Conservation (phyloP, 2,888 invertebrate species). For the Metellina segmentata region DNA sequence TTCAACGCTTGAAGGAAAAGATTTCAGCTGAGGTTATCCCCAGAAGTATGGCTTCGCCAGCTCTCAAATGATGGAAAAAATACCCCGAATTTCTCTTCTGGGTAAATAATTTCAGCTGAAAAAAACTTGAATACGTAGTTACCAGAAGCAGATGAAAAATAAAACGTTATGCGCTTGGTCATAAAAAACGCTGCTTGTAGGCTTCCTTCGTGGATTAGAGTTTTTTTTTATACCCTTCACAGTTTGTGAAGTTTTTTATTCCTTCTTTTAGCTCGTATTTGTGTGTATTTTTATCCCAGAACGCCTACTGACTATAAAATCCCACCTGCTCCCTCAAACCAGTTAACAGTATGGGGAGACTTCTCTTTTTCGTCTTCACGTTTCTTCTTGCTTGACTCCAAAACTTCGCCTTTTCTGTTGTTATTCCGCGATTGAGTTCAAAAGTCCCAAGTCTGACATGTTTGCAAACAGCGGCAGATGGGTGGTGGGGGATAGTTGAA, state of each 20-base stretch:
- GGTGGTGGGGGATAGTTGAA: not conserved
- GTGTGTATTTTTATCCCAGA: constrained; percentile 27
- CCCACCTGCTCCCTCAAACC: constrained; percentile 56
- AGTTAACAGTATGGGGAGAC: constrained; percentile 35
- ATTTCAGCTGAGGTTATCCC: not conserved
- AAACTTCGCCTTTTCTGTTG: constrained; percentile 19
- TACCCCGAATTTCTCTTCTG: not conserved
- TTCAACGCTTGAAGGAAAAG: not conserved
- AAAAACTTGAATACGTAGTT: not conserved
- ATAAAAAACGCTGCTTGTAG: constrained; percentile 6
- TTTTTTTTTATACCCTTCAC: not conserved
- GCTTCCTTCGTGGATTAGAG: constrained; percentile 7
- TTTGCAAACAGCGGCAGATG: constrained; percentile 31
- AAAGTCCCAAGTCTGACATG: constrained; percentile 20
- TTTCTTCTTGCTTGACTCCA: not conserved
- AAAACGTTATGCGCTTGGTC: not conserved
- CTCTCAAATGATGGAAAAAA: not conserved
- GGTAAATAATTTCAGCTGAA: not conserved
- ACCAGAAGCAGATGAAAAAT: not conserved
- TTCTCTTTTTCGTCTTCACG: constrained; percentile 10
- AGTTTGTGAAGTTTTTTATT: not conserved
- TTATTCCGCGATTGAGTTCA: constrained; percentile 44
- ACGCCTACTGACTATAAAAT: constrained; percentile 56
- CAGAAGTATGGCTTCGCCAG: not conserved
- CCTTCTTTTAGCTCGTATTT: not conserved